Base-by-base conservation (phyloP, 2,888 invertebrate genomes). In the Acleris literana region DNA sequence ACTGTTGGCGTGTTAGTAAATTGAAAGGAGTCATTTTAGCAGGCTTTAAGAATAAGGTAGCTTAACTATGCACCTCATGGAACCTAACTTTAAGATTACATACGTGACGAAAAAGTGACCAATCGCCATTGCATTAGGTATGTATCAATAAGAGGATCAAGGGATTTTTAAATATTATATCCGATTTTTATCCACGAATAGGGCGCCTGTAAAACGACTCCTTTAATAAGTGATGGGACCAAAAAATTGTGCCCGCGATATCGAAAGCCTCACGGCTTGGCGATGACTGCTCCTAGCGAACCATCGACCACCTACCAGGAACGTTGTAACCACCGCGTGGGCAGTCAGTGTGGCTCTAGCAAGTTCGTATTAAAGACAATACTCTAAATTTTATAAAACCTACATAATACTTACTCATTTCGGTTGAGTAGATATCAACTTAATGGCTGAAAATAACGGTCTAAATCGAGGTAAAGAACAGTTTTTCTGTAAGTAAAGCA, bases 151-250 rank as follows among this genome's bases (percentile, higher is more conserved):
- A 56, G 60, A 59, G 29, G 33, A 44, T 65, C 51, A 65, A 44
- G 59, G 20, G 25, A 44, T 43, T 52, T 25, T 22, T 25, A 29
- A n/a, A 49, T 53, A 46, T 52, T 25, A 17, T 44, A n/a, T 65
- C 29, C 44, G 20, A 60, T 29, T 48, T 56, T 51, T 54, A 43
- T 43, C 55, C 48, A n/a, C 29, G 44, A 29, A 33, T 55, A 60
- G 61, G 64, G 52, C 49, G 68, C 64, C 71, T 69, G 69, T 68
- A 52, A 65, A 69, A 75, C 76, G 80, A 81, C 84, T 84, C 81
- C 84, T 82, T 80, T 74, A 73, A 75, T 76, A 85, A 83, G 86
- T 79, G 87, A 83, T 86, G 90, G 90, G 90, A 91, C 90, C 90
- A 91, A 90, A 74, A 76, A 73, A 76, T 80, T 77, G 78, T 80